Evolutionary conservation across 1,140 invertebrate species (phyloP), one percentile per base, ranked within the genome.

Genomic region (Samia ricini): DNA sequence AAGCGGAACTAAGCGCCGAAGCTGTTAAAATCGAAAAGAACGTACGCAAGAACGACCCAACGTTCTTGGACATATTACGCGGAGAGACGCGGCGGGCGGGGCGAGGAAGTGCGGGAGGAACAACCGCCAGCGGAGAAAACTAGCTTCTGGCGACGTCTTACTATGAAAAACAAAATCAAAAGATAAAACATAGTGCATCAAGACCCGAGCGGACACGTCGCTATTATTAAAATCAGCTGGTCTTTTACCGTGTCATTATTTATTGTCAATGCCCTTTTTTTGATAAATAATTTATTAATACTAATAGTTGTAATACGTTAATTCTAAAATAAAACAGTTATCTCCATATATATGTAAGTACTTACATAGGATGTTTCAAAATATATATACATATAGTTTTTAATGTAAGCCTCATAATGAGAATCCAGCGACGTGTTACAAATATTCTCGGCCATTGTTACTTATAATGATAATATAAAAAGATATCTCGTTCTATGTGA

Each of bases 81-180:
- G 92, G 92, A 6, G 92, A 93, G 65, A 91, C 92, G 52, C 12
- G 90, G 61, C 74, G 74, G n/a, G n/a, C 91, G 90, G 61, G 75
- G 74, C 3, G 90, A 88, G 52, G 91, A 92, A 66, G 64, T 80
- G 18, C 70, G 91, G 81, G 92, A 94, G 64, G 91, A 93, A 50
- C 92, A 93, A 91, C 77, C 92, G 83, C 71, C 92, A 69, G 64
- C 92, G 77, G 93, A 94, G 82, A 93, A 94, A 77, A 92, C 92
- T 22, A 94, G 94, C 78, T 94, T 95, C 88, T 95, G 94, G 94
- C 93, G 93, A 76, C 92, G 94, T 78, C 93, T 95, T 69, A 94
- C 94, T 57, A 94, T 94, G 90, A 94, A 94, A 72, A 94, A 92
- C 69, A 94, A 93, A 70, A 94, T 92, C 66, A 95, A 94, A 81